Evolutionary conservation across 2,888 invertebrate species (phyloP).

Genomic region (Ferrisia virgata): DNA sequence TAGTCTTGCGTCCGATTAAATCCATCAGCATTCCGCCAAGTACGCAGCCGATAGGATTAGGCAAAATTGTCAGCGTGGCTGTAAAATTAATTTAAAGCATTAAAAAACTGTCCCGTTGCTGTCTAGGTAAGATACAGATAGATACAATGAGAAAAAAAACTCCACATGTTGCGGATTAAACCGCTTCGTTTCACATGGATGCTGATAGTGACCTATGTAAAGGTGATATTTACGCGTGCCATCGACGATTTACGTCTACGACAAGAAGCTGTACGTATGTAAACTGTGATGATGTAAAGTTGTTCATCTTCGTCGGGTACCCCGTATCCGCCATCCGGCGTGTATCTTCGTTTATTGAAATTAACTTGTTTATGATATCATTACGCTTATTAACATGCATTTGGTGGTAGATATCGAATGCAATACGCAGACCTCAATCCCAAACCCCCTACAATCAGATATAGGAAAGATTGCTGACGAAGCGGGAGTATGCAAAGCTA

Average conservation of each 20-base stretch:
- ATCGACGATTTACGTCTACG: not conserved
- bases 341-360: no score
- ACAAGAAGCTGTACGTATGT: not conserved
- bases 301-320: no score
- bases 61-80: slow-evolving; percentile 42
- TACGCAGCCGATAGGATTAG: slow-evolving; percentile 41
- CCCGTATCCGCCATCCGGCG: no score
- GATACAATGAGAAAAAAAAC: not conserved
- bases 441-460: no score
- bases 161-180: not conserved
- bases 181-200: not conserved
- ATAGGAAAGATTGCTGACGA: no score
- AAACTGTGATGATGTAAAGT: not conserved
- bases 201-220: not conserved
- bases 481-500: no score
- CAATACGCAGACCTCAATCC: no score
- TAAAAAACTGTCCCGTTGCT: not conserved
- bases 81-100: slow-evolving; percentile 24
- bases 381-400: not conserved
- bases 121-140: no score
- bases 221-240: not conserved
- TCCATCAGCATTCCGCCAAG: slow-evolving; percentile 40
- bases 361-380: not conserved
- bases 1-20: slow-evolving; percentile 40
- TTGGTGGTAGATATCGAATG: no score